These are phyloP conservation scores for Triplophysa siluroides DNA, from an alignment of 2,113 vertebrate genomes.

Conservation along the genomic window DNA sequence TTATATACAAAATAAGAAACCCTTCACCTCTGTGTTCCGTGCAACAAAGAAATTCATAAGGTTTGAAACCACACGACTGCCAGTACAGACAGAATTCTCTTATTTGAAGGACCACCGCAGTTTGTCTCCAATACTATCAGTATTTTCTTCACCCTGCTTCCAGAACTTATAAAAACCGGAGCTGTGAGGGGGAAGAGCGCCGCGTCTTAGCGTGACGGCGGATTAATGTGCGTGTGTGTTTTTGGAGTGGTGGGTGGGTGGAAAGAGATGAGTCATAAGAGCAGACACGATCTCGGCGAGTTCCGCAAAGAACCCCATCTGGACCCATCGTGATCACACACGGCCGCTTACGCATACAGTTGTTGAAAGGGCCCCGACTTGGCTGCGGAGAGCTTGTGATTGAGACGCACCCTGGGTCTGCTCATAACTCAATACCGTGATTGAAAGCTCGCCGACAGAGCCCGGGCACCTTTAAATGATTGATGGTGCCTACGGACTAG, in stretches of 20 bases:
- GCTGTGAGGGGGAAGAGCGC: background rate
- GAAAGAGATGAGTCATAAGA: slow-evolving; percentile 47
- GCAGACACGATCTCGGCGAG: slow-evolving; percentile 32
- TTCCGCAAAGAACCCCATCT: slow-evolving; percentile 34
- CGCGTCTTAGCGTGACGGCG: background rate
- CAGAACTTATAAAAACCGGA: background rate
- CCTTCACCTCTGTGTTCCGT: too few species aligned
- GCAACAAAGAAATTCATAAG: too few species aligned
- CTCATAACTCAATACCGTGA: slow-evolving; percentile 30
- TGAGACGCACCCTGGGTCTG: slow-evolving; percentile 26
- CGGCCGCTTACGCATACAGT: background rate
- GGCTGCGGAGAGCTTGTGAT: background rate
- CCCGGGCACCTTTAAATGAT: slow-evolving; percentile 39
- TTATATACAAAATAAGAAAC: too few species aligned
- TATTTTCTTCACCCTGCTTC: slow-evolving; percentile 11
- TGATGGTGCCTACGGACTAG: slow-evolving; percentile 42
- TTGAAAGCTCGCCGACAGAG: slow-evolving; percentile 20
- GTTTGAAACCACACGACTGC: too few species aligned
- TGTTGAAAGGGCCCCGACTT: background rate
- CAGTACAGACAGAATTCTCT: too few species aligned
- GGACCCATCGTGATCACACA: slow-evolving; percentile 21
- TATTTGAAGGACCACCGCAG: background rate
- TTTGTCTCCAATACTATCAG: slow-evolving; percentile 26
- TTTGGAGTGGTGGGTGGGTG: slow-evolving; percentile 43
- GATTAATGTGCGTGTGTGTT: slow-evolving; percentile 30